These are phyloP conservation scores for Drosophila birchii DNA, from an alignment of 2,888 invertebrate genomes.

Conservation along the genomic window DNA sequence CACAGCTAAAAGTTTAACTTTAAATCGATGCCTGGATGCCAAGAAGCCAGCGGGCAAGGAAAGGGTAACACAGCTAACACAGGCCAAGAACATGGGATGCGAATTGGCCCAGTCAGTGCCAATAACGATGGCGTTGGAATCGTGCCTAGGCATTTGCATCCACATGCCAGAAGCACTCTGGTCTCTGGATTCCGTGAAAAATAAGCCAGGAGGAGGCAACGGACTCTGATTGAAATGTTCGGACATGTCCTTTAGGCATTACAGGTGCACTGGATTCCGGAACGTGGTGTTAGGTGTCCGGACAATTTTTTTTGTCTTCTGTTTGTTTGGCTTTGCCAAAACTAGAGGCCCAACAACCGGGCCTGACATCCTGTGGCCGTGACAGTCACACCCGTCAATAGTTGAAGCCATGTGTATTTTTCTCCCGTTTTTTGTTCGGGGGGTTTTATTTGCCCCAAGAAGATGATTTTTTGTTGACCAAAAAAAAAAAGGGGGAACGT, in stretches of 20 bases:
- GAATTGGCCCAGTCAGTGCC: slow-evolving; percentile 29
- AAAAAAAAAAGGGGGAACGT: not conserved
- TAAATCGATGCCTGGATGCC: slow-evolving; percentile 53
- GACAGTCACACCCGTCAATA: slow-evolving; percentile 51
- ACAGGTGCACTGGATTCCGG: slow-evolving; percentile 12
- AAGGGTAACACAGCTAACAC: not conserved
- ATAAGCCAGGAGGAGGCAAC: slow-evolving; percentile 1
- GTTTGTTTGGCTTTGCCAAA: slow-evolving; percentile 35
- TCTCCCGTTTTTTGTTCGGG: not conserved
- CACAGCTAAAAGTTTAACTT: slow-evolving; percentile 54
- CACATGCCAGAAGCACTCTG: slow-evolving; percentile 10
- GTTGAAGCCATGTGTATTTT: slow-evolving; percentile 3
- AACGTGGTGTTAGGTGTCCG: slow-evolving; percentile 7
- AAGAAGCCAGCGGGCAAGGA: slow-evolving; percentile 4
- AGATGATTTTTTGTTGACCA: slow-evolving; percentile 6
- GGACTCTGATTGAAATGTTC: slow-evolving; percentile 72
- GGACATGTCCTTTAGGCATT: slow-evolving; percentile 43
- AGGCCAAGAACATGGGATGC: slow-evolving; percentile 2
- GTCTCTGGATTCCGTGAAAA: slow-evolving; percentile 9
- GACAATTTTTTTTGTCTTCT: slow-evolving; percentile 18
- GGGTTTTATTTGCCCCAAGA: not conserved
- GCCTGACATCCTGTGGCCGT: slow-evolving; percentile 54
- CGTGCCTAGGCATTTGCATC: slow-evolving; percentile 53
- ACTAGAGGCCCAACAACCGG: slow-evolving; percentile 34
- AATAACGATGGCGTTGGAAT: slow-evolving; percentile 19